Percentiles rank a stretch among this genome's conserved stretches.
These are phyloP conservation scores for Austrofundulus limnaeus DNA, from an alignment of 2,113 vertebrate genomes.

Conservation along the genomic window DNA sequence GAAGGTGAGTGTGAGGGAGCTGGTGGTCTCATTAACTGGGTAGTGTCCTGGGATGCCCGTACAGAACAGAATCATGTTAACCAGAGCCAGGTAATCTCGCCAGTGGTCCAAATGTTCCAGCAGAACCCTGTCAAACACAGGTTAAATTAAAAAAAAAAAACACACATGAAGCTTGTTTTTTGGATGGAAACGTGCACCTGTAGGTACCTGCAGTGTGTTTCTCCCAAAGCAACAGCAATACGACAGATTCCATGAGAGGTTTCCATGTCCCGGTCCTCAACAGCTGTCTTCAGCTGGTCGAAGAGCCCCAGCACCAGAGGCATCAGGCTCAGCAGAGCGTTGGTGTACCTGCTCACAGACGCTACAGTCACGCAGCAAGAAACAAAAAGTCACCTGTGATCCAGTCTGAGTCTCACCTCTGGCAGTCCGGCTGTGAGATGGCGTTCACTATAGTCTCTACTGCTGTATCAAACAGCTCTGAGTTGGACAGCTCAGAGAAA, in stretches of 20 bases:
- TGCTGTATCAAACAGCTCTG: constrained; percentile 91
- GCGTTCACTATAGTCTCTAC: constrained; percentile 93
- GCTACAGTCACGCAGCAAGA: constrained; percentile 3
- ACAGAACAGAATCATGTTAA: constrained; percentile 99
- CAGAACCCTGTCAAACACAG: constrained; percentile 81
- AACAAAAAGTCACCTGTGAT: background rate
- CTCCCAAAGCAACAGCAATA: constrained; percentile 91
- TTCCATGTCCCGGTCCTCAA: constrained; percentile 92
- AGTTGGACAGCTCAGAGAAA: constrained; percentile 85
- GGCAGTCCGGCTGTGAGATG: constrained; percentile 93
- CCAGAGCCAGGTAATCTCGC: constrained; percentile 93
- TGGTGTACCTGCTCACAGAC: constrained; percentile 81
- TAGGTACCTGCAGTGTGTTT: constrained; percentile 92
- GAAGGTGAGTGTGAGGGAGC: constrained; percentile 96
- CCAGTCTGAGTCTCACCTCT: constrained; percentile 83
- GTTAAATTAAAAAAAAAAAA: constrained; percentile 5
- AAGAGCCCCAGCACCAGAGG: constrained; percentile 89
- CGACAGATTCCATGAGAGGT: constrained; percentile 95
- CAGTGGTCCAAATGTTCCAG: constrained; percentile 95
- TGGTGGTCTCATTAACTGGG: constrained; percentile 95
- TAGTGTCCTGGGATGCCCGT: constrained; percentile 95
- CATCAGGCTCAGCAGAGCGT: constrained; percentile 89
- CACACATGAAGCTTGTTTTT: background rate
- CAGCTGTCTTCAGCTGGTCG: constrained; percentile 89
- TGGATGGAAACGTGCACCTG: background rate